These are phyloP conservation scores for mouse (Mus musculus) DNA, from an alignment of 2,113 vertebrate genomes.

Conservation along the genomic window GRCm39 chr3:84386501-84387000, in stretches of 20 bases:
- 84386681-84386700: not conserved
- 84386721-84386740: not conserved
- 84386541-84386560: not conserved
- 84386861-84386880: not conserved
- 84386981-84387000: not conserved
- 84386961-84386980: not conserved
- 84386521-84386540: not conserved
- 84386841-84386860: constrained; percentile 36
- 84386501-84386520: not conserved
- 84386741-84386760: not conserved
- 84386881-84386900: not conserved
- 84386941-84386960: not conserved
- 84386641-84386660: constrained; percentile 61
- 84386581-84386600: not conserved
- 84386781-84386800: not conserved
- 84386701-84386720: not conserved
- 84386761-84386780: not conserved
- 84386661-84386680: not conserved
- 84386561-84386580: not conserved
- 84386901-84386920: not conserved
- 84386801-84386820: constrained; percentile 58
- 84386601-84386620: not conserved
- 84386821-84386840: not conserved
- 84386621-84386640: not conserved
- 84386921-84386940: not conserved